Percentiles rank a stretch among this genome's conserved stretches.
phyloP scores from a whole-genome alignment of 2,797 vertebrate species.

The Gobionotothen gibberifrons region DNA sequence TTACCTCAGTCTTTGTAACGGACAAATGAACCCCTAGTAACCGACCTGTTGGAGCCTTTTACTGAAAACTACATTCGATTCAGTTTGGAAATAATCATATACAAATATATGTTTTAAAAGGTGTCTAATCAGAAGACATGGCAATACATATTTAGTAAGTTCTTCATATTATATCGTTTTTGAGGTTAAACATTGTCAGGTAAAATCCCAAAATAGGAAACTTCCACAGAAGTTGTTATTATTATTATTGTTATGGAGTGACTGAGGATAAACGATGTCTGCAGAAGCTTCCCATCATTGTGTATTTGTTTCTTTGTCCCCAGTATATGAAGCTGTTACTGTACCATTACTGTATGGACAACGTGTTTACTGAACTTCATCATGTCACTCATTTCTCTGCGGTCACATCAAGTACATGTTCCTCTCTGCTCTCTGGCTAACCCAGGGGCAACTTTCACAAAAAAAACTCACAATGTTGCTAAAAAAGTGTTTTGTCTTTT shows the following conservation, averaged over 20 bases:
- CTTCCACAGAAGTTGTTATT: neutral
- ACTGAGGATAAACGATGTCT: conserved; percentile 55
- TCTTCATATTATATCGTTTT: neutral
- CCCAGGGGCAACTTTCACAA: conserved; percentile 3
- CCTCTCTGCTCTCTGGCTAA: neutral
- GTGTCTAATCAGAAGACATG: neutral
- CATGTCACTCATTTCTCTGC: neutral
- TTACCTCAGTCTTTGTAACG: conserved; percentile 20
- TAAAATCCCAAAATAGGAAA: conserved; percentile 6
- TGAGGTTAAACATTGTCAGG: neutral
- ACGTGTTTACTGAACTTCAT: conserved; percentile 57
- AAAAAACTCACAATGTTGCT: neutral
- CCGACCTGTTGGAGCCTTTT: neutral
- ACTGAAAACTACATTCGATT: neutral
- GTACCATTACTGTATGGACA: conserved; percentile 73
- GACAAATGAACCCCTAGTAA: neutral
- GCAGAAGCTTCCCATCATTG: conserved; percentile 35
- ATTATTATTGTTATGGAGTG: neutral
- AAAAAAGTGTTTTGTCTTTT: too few relatives aligned
- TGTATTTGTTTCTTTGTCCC: conserved; percentile 62
- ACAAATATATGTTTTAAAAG: neutral
- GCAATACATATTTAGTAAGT: neutral
- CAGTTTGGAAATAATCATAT: neutral
- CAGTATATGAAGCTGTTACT: conserved; percentile 78
- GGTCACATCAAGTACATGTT: neutral